A percentile compares a stretch with the other conserved stretches of the same genome.
phyloP scores from a whole-genome alignment of 1,140 invertebrate species.

The Macrobrachium rosenbergii region DNA sequence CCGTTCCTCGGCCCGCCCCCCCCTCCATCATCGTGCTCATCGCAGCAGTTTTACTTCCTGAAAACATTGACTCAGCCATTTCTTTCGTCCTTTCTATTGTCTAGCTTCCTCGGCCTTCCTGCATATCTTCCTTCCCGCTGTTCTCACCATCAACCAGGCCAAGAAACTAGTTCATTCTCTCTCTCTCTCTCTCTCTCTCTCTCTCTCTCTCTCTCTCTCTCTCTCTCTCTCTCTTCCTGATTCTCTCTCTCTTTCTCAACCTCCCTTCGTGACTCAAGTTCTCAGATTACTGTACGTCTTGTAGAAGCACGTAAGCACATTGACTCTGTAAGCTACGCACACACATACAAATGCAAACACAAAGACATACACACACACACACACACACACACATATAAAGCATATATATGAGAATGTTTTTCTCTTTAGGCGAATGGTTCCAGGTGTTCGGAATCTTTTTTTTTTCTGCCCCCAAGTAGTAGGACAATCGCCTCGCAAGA shows the following conservation, averaged over 20 bases:
- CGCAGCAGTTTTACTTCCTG: too few species aligned
- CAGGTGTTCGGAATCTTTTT: too few species aligned
- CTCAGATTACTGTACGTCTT: too few species aligned
- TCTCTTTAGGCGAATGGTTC: too few species aligned
- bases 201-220: constrained; percentile 7
- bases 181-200: constrained; percentile 14
- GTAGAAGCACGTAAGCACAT: too few species aligned
- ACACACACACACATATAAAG: neutral
- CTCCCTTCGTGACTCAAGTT: too few species aligned
- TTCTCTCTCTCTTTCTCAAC: neutral
- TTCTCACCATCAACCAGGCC: neutral
- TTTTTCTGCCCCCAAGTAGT: too few species aligned
- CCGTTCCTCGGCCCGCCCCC: too few species aligned
- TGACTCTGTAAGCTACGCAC: neutral
- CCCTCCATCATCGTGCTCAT: too few species aligned
- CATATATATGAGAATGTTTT: neutral
- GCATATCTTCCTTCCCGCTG: neutral
- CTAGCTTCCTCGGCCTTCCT: neutral
- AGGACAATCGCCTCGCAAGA: too few species aligned
- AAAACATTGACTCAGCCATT: too few species aligned
- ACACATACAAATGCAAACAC: neutral
- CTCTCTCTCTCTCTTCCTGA: neutral
- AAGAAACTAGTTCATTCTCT: neutral
- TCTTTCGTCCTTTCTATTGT: neutral
- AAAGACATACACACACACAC: neutral